These are phyloP conservation scores for Apostichopus californicus DNA, from an alignment of 35 echinoderm and acorn worm species.

Conservation along the genomic window DNA sequence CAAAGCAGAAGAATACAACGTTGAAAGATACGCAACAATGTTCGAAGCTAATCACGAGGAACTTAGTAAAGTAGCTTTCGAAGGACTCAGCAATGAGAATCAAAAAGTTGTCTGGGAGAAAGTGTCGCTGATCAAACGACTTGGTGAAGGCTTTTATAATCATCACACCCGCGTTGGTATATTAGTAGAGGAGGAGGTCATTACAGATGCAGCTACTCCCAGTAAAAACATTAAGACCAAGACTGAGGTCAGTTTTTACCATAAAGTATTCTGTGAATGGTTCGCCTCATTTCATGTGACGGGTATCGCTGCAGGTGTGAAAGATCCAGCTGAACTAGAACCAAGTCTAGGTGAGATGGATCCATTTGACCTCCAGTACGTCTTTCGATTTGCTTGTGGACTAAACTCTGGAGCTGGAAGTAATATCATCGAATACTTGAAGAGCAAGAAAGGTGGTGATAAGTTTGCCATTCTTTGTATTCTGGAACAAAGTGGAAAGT, in stretches of 20 bases:
- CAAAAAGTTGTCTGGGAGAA: not conserved
- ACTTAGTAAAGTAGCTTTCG: not conserved
- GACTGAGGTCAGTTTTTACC: not conserved
- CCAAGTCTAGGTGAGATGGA: not conserved
- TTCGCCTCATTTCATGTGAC: not conserved
- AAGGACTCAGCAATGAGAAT: not conserved
- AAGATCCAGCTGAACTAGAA: not conserved
- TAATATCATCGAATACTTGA: not conserved
- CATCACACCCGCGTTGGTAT: conserved; percentile 4
- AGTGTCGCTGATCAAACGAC: not conserved
- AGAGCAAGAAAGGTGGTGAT: not conserved
- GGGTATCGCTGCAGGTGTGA: not conserved
- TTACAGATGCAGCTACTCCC: not conserved
- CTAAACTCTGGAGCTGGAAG: not conserved
- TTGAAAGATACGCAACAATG: not conserved
- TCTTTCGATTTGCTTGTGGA: not conserved
- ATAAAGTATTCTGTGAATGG: conserved; percentile 1
- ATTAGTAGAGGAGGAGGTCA: not conserved
- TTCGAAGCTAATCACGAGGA: not conserved
- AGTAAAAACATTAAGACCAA: not conserved
- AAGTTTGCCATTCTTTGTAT: not conserved
- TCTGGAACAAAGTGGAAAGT: not conserved
- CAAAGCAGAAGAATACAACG: not conserved
- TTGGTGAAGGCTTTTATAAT: not conserved
- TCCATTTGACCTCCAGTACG: conserved; percentile 24